Evolutionary conservation across 2,797 vertebrate species (phyloP).

Genomic region (Buceros bicornis): DNA sequence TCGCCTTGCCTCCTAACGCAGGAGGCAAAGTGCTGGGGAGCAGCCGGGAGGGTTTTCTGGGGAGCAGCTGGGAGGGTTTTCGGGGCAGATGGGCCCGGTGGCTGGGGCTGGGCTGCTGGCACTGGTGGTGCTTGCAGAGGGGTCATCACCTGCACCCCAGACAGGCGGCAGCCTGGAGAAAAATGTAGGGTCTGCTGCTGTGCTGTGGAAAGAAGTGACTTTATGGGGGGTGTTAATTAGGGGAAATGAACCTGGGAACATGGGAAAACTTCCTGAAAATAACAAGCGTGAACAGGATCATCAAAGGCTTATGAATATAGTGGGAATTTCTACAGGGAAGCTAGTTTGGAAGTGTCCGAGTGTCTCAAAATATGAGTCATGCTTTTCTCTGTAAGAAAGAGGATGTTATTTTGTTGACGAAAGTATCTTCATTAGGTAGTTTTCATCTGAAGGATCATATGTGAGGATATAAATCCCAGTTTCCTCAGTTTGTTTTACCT

Average conservation of each 20-base stretch:
- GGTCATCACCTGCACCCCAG: neutral
- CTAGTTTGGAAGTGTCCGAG: neutral
- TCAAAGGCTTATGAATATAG: neutral
- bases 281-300: neutral
- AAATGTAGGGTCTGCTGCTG: neutral
- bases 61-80: neutral
- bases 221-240: neutral
- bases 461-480: neutral
- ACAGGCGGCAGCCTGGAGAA: neutral
- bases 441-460: neutral
- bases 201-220: neutral
- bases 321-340: neutral
- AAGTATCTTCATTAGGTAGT: neutral
- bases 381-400: neutral
- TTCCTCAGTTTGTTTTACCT: neutral
- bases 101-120: neutral
- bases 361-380: neutral
- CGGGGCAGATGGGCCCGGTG: neutral
- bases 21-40: neutral
- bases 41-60: neutral
- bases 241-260: neutral
- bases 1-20: neutral
- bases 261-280: slow-evolving; percentile 4
- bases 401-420: neutral
- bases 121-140: neutral